Conservation (phyloP, 2,797 vertebrate genomes). For the Acestrorhynchus altus region DNA sequence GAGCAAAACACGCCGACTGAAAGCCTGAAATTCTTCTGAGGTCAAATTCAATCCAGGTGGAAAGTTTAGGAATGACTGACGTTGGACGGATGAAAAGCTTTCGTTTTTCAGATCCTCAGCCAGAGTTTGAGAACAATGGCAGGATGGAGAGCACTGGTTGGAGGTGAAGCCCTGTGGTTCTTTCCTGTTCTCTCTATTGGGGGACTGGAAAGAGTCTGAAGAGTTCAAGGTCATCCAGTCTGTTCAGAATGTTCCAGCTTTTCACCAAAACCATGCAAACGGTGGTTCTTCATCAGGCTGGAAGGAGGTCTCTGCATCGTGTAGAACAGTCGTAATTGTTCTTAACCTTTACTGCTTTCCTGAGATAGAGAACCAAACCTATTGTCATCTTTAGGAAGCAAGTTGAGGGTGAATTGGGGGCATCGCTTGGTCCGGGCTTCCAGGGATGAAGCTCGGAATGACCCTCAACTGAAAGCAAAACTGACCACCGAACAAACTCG, state of each 20-base stretch:
- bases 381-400: no score
- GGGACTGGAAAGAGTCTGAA: not conserved
- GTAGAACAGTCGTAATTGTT: no score
- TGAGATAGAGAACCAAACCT: no score
- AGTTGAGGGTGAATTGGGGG: no score
- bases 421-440: no score
- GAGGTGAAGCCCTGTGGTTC: constrained; percentile 7
- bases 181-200: constrained; percentile 12
- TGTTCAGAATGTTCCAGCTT: constrained; percentile 33
- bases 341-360: no score
- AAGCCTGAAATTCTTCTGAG: not conserved
- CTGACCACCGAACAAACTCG: no score
- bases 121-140: constrained; percentile 33
- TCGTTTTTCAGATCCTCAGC: not conserved
- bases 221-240: not conserved
- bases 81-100: not conserved
- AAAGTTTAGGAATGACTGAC: not conserved
- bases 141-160: constrained; percentile 20
- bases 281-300: no score
- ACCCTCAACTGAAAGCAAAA: no score
- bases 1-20: not conserved
- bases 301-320: no score
- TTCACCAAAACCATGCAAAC: no score
- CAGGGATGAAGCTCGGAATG: no score
- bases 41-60: constrained; percentile 6